Percentiles rank a stretch among this genome's conserved stretches.
These are phyloP conservation scores for Acarapis woodi DNA, from an alignment of 1,140 invertebrate species.

Conservation along the genomic window DNA sequence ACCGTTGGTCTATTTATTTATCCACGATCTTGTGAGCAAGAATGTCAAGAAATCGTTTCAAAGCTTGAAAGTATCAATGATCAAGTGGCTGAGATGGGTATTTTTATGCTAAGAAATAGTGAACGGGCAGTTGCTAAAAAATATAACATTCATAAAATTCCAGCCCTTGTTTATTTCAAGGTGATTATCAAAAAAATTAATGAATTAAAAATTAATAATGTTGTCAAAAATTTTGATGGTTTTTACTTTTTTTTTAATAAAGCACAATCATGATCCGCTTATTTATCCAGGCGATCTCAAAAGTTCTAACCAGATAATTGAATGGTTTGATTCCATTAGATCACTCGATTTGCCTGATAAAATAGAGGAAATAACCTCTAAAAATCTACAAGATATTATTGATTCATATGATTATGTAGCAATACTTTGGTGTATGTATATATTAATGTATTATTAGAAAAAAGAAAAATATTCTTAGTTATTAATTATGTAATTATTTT, in stretches of 20 bases:
- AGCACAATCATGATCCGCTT: conserved; percentile 33
- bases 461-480: background rate
- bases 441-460: background rate
- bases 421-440: conserved; percentile 69
- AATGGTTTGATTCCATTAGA: conserved; percentile 70
- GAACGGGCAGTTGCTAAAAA: conserved; percentile 78
- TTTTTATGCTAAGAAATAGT: conserved; percentile 80
- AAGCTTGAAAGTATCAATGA: too few relatives aligned
- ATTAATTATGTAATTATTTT: background rate
- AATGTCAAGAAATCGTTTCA: too few relatives aligned
- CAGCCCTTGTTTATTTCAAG: conserved; percentile 70
- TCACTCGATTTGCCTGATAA: conserved; percentile 78
- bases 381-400: conserved; percentile 63
- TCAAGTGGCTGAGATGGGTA: conserved; percentile 69
- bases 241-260: conserved; percentile 59
- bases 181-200: conserved; percentile 47
- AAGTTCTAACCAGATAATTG: conserved; percentile 61
- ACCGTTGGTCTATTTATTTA: too few relatives aligned
- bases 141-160: conserved; percentile 73
- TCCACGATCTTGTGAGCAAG: too few relatives aligned
- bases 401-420: conserved; percentile 72
- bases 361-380: conserved; percentile 77
- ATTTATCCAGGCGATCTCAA: conserved; percentile 80
- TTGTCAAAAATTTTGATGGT: conserved; percentile 44
- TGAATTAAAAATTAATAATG: conserved; percentile 27